Conservation (phyloP, 1,140 invertebrate genomes). For the Euschistus heros region DNA sequence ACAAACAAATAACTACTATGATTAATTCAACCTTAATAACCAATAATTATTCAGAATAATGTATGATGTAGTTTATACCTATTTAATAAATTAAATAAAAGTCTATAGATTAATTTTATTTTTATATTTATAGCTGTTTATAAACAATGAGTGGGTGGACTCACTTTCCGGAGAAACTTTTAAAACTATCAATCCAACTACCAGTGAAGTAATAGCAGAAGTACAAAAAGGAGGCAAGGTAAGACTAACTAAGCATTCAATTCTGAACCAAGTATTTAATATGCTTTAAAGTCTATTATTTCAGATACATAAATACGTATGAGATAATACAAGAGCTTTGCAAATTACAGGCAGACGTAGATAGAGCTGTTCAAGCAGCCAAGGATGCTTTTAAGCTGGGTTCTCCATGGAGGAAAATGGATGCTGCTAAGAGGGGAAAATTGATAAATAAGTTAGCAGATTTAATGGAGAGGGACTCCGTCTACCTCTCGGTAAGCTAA, state of each 20-base stretch:
- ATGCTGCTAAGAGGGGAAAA: slow-evolving; percentile 54
- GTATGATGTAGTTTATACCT: too few relatives aligned
- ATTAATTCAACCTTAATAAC: not conserved
- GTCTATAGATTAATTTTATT: too few relatives aligned
- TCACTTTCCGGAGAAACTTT: slow-evolving; percentile 72
- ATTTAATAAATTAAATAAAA: slow-evolving; percentile 3
- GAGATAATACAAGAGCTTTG: slow-evolving; percentile 64
- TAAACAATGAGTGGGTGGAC: slow-evolving; percentile 58
- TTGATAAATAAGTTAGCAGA: slow-evolving; percentile 66
- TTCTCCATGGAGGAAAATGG: slow-evolving; percentile 68
- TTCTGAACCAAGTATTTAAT: too few relatives aligned
- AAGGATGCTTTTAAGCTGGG: slow-evolving; percentile 57
- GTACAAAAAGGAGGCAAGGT: slow-evolving; percentile 71
- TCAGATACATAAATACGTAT: too few relatives aligned
- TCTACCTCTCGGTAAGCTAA: slow-evolving; percentile 46
- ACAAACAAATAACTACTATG: not conserved
- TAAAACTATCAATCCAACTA: slow-evolving; percentile 80
- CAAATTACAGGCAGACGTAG: slow-evolving; percentile 54
- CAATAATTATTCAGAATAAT: too few relatives aligned
- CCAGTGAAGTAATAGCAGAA: slow-evolving; percentile 71
- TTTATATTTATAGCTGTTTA: slow-evolving; percentile 62
- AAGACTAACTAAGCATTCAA: slow-evolving; percentile 13
- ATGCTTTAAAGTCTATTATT: too few relatives aligned
- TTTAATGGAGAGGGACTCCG: slow-evolving; percentile 59
- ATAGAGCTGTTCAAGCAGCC: slow-evolving; percentile 64